These are phyloP conservation scores for Benitochromis conjunctus DNA, from an alignment of 2,113 vertebrate species.

Conservation along the genomic window DNA sequence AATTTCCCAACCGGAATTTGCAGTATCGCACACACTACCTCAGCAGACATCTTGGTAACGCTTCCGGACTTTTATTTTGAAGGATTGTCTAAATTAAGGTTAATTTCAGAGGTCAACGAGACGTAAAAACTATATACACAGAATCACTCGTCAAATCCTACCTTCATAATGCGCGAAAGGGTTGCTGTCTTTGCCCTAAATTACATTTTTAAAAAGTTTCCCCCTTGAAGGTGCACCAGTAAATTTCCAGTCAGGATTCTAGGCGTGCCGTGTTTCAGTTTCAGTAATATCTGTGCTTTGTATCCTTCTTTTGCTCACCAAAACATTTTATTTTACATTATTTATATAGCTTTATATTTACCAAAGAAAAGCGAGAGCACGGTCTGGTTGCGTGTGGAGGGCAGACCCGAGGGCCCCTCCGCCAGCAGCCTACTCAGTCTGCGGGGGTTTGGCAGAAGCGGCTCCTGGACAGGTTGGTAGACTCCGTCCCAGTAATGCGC, in stretches of 20 bases:
- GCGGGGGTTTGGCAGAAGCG: conserved; percentile 82
- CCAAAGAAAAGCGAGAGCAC: conserved; percentile 90
- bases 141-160: not conserved
- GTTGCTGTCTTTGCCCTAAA: not conserved
- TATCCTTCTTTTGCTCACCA: not conserved
- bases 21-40: not conserved
- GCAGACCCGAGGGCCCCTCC: conserved; percentile 69
- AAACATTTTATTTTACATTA: not conserved
- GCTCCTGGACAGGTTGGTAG: conserved; percentile 78
- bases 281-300: not conserved
- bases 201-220: not conserved
- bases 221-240: not conserved
- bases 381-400: conserved; percentile 79
- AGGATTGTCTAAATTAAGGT: not conserved
- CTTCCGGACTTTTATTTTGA: not conserved
- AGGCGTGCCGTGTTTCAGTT: not conserved
- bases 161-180: not conserved
- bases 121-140: not conserved
- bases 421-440: conserved; percentile 68
- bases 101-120: not conserved
- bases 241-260: not conserved
- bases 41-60: not conserved
- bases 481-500: conserved; percentile 86
- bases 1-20: not conserved
- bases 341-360: conserved; percentile 55